Conservation (phyloP, 2,113 vertebrate species). For the Nyctereutes procyonoides region DNA sequence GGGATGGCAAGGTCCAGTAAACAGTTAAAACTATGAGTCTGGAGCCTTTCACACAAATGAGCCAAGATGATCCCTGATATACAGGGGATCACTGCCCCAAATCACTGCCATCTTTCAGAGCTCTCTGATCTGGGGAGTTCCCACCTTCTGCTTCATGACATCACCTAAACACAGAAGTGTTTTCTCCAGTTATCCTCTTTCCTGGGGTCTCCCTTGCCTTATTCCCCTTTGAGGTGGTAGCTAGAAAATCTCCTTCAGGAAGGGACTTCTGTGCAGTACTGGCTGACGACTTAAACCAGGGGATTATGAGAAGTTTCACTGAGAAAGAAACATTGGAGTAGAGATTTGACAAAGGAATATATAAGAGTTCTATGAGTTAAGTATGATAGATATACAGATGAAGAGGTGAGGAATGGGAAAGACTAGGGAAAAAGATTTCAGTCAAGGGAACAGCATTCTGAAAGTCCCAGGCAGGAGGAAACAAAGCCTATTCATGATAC, state of each 20-base stretch:
- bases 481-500: neutral
- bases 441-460: neutral
- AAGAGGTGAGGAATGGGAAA: neutral
- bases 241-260: neutral
- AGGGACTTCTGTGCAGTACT: neutral
- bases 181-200: neutral
- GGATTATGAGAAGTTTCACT: neutral
- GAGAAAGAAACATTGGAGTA: neutral
- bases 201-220: neutral
- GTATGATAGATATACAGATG: neutral
- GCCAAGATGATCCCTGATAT: neutral
- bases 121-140: neutral
- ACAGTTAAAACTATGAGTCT: neutral
- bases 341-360: neutral
- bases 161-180: neutral
- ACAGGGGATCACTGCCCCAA: neutral
- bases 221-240: neutral
- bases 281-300: neutral
- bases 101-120: neutral
- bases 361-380: neutral
- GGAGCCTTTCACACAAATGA: neutral
- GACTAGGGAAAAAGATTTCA: neutral
- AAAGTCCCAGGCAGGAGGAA: neutral
- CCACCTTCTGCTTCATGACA: neutral
- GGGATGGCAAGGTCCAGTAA: neutral